phyloP scores from a whole-genome alignment of 1,140 invertebrate species.

The Phenacoccus solenopsis region DNA sequence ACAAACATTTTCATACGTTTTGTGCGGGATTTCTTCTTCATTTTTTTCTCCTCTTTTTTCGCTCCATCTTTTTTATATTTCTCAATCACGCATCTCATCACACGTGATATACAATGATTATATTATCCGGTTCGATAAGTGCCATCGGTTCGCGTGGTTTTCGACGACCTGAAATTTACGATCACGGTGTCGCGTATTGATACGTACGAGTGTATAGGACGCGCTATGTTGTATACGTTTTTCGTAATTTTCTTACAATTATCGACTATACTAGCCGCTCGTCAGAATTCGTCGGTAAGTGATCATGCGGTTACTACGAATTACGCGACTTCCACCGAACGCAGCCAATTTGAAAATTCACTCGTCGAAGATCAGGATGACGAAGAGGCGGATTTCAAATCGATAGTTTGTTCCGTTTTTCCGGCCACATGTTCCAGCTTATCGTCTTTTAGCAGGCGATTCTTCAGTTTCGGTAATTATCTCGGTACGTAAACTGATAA shows the following conservation, averaged over 20 bases:
- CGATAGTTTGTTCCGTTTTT: not conserved
- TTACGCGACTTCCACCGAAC: no score
- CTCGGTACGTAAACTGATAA: no score
- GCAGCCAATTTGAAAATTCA: not conserved
- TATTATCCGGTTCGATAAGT: no score
- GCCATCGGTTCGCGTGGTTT: not conserved
- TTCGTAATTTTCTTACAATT: no score
- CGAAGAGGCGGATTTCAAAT: not conserved
- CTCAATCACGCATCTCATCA: no score
- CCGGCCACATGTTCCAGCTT: not conserved
- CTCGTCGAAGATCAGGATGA: not conserved
- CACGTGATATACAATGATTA: not conserved
- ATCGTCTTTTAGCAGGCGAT: not conserved
- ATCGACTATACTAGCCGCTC: no score
- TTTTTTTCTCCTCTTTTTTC: not conserved
- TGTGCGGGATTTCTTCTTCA: not conserved
- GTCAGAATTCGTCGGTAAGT: no score
- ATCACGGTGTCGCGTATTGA: no score
- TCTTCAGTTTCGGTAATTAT: not conserved
- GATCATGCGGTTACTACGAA: no score
- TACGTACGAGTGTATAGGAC: no score
- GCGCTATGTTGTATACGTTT: no score
- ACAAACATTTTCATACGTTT: not conserved
- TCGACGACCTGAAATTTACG: not conserved
- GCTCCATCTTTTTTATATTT: no score